Conservation (phyloP, 2,888 invertebrate genomes). For the Netelia inedita region DNA sequence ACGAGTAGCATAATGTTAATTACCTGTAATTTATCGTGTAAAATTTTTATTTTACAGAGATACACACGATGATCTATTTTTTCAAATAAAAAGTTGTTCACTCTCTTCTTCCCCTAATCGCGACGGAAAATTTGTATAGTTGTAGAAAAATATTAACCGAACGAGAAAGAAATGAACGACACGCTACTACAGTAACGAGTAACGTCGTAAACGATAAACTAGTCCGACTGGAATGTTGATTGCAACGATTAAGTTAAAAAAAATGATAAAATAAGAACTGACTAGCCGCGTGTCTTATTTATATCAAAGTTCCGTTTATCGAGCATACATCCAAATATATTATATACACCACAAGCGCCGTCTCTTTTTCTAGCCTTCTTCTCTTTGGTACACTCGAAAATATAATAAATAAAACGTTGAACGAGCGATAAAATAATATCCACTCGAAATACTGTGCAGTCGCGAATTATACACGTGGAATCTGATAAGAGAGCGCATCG, state of each 20-base stretch:
- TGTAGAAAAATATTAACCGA: slow-evolving; percentile 52
- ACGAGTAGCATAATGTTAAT: neutral
- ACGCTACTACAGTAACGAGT: neutral
- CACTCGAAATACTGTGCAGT: slow-evolving; percentile 66
- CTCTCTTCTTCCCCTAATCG: neutral
- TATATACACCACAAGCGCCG: slow-evolving; percentile 25
- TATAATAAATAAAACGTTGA: slow-evolving; percentile 21
- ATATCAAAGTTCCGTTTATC: slow-evolving; percentile 5
- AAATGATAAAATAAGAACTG: neutral
- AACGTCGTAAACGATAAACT: slow-evolving; percentile 2
- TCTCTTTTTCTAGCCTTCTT: neutral
- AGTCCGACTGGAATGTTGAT: slow-evolving; percentile 4
- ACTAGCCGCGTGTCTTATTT: slow-evolving; percentile 22
- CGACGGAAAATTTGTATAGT: slow-evolving; percentile 3
- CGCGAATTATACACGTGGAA: slow-evolving; percentile 31
- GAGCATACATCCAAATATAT: slow-evolving; percentile 38
- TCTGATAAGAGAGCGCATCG: slow-evolving; percentile 24
- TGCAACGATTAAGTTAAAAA: neutral
- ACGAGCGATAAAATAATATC: neutral
- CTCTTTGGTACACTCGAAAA: slow-evolving; percentile 39
- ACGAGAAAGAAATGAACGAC: neutral
- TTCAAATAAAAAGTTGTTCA: slow-evolving; percentile 33
- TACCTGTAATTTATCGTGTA: slow-evolving; percentile 43
- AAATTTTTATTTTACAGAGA: slow-evolving; percentile 66
- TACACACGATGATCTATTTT: slow-evolving; percentile 57